Percentiles rank a stretch among this genome's conserved stretches.
Evolutionary conservation across 2,888 invertebrate species (phyloP).

Genomic region (Phymatocera aterrima): DNA sequence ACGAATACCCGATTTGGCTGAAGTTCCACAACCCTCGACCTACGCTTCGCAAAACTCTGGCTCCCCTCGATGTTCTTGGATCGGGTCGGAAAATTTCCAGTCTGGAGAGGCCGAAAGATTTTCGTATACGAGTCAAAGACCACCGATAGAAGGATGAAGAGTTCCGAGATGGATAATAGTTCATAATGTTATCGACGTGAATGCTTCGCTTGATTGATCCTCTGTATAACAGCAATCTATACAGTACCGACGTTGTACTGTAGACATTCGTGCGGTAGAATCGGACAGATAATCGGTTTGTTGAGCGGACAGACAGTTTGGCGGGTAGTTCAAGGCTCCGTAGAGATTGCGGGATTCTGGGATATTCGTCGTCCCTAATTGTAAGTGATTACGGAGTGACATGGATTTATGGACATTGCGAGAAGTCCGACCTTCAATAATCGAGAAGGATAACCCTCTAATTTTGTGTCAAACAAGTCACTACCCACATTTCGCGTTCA

Average conservation of each 20-base stretch:
- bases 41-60: not conserved
- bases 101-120: not conserved
- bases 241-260: not conserved
- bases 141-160: not conserved
- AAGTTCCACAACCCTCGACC: not conserved
- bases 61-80: not conserved
- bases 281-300: not conserved
- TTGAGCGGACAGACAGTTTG: not conserved
- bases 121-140: too few relatives aligned
- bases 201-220: not conserved
- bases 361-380: slow-evolving; percentile 24
- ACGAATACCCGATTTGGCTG: not conserved
- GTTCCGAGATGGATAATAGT: not conserved
- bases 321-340: not conserved
- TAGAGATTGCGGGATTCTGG: not conserved
- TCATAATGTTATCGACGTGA: not conserved
- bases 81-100: not conserved
- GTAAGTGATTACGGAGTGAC: slow-evolving; percentile 7
- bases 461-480: not conserved
- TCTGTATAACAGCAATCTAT: not conserved
- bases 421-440: not conserved
- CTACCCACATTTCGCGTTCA: not conserved
- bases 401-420: slow-evolving; percentile 1
- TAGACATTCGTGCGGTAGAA: not conserved
- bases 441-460: not conserved